Evolutionary conservation across 1,140 invertebrate species (phyloP), one percentile per base, ranked within the genome.

Genomic region (Macrostomum lignano): DNA sequence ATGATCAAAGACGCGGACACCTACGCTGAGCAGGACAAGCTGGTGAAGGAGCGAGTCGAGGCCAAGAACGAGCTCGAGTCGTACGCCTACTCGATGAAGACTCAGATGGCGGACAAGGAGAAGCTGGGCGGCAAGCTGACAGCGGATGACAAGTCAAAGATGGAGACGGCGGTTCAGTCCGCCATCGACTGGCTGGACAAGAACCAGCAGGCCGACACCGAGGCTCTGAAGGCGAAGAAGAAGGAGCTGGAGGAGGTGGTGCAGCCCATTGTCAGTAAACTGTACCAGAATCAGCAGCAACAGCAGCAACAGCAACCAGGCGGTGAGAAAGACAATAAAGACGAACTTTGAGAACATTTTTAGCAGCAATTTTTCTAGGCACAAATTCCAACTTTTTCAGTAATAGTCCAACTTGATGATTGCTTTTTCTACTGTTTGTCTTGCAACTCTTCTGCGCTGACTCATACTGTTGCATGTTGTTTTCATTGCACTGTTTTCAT

Each of bases 1-100:
- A 94, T 94, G 86, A 88, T 94, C 49, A 79, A 76, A 52, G 86
- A 94, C 47, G 82, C 84, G 3, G 86, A 96, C 59, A 82, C 82
- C 51, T 96, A 93, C 55, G 81, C 84, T 15, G 84, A 94, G 47
- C 86, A 96, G 42, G 88, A 98, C 55, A 88, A 86, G 62, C 84
- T 44, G 32, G 29, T 50, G 2, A 96, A 96, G 60, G 84, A 93
- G 52, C 66, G 73, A 29, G 84, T 94, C 1, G 88, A 96, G 51
- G 72, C 86, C 1, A 70, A 81, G 32, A 65, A 67, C 42, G 59
- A 63, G 40, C 62, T 98, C 21, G 88, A 98, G 60, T 86, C 79
- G 19, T 94, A 93, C 45, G 81, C 81, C 1, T 98, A 98, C 53
- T 78, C 77, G 6, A 65, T 98, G 19, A 96, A 96, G 63, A 94